Base-by-base conservation (phyloP, 2,797 vertebrate genomes). In the Eulemur mongoz region DNA sequence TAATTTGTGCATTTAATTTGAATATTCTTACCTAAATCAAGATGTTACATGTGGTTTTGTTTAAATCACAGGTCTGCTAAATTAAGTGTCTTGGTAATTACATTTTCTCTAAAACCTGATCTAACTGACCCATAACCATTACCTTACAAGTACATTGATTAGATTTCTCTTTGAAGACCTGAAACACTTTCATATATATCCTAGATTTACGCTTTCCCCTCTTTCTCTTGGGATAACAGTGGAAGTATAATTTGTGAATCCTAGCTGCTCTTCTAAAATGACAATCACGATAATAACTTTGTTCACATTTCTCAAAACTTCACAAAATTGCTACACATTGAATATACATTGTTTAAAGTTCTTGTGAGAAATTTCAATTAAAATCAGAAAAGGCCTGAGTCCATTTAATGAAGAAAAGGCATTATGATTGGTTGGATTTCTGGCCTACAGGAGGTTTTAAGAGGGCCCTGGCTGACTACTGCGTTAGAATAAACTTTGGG, bases 1-100 rank as follows among this genome's bases (percentile, higher is more conserved):
- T 98, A 97, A 97, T 95, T 45, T 38, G 32, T 78, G n/a, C 18
- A 93, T 96, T 98, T 98, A 95, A 98, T 98, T 98, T 97, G 94
- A 65, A 94, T 96, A 98, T 88, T 94, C 40, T 97, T 80, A 45
- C 20, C 9, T 73, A 50, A 43, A 59, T 30, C 75, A 94, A 38
- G 35, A 85, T 97, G 12, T 95, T 86, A 81, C 25, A 27, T 45
- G 45, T 57, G 35, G 5, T 76, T 89, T 76, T 8, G 79, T 81
- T 97, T 97, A 91, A 95, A 84, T 89, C 90, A 65, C 38, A 81
- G 61, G 17, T 22, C 35, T 82, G 22, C 22, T 87, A 72, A 94
- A 90, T 85, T 80, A 89, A 89, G 14, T 43, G 54, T 81, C n/a
- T 73, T 63, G 45, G 30, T 40, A 59, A 79, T 83, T 93, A 70